phyloP scores from a whole-genome alignment of 2,113 vertebrate genomes.

The Saguinus imperator region DNA sequence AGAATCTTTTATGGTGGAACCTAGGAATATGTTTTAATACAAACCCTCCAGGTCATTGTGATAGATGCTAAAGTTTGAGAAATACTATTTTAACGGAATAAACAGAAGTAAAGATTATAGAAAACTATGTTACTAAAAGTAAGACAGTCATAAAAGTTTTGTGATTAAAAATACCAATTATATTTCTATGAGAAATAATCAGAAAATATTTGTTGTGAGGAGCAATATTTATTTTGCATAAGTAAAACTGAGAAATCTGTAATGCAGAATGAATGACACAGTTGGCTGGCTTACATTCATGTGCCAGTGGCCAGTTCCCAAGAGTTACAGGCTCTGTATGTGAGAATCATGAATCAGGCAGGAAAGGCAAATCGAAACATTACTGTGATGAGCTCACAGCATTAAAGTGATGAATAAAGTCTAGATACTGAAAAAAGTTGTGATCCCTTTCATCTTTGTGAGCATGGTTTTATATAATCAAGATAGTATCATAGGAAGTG shows the following conservation, averaged over 20 bases:
- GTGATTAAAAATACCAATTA: neutral
- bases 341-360: neutral
- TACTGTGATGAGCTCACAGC: neutral
- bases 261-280: neutral
- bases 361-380: neutral
- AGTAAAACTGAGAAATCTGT: neutral
- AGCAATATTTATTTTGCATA: neutral
- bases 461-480: neutral
- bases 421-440: neutral
- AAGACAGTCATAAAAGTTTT: neutral
- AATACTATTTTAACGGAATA: neutral
- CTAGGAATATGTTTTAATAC: neutral
- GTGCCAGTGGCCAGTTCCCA: too few relatives aligned
- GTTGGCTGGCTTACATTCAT: neutral
- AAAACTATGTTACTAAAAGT: neutral
- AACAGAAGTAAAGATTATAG: neutral
- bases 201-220: neutral
- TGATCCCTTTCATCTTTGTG: neutral
- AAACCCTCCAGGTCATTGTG: neutral
- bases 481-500: neutral
- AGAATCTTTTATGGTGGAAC: neutral
- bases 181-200: neutral
- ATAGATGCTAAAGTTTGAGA: neutral
- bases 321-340: neutral
- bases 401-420: neutral